A percentile compares a stretch with the other conserved stretches of the same genome.
Conservation (phyloP, 2,113 vertebrate genomes). For the Grammomys surdaster region DNA sequence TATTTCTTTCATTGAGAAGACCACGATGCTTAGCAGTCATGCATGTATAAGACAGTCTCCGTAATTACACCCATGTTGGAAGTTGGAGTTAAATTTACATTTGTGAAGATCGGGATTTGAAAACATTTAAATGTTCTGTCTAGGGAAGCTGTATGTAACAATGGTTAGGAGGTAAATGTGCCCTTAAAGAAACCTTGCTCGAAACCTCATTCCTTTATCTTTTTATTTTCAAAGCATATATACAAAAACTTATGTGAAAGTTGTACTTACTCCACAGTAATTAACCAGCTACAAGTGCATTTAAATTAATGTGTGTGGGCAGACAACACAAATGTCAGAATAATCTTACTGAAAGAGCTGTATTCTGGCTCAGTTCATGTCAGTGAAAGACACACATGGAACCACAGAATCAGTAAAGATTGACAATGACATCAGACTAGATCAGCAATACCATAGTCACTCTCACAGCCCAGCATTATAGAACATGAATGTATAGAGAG, state of each 20-base stretch:
- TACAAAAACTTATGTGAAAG: background rate
- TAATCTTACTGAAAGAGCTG: background rate
- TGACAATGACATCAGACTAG: background rate
- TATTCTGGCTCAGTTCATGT: background rate
- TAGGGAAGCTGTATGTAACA: background rate
- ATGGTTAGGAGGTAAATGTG: background rate
- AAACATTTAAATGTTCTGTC: background rate
- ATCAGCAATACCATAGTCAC: background rate
- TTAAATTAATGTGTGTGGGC: background rate
- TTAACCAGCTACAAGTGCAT: background rate
- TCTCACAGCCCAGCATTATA: background rate
- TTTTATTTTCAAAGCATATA: background rate
- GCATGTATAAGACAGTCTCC: background rate
- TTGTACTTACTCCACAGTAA: background rate
- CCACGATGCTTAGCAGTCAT: background rate
- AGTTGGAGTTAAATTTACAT: background rate
- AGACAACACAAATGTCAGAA: background rate
- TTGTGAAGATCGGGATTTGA: constrained; percentile 37
- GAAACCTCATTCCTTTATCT: background rate
- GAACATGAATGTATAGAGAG: background rate
- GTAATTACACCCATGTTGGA: background rate
- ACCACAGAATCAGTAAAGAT: background rate
- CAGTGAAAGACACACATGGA: background rate
- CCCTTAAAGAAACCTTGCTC: background rate
- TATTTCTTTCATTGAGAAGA: background rate